phyloP scores from a whole-genome alignment of 2,113 vertebrate species.

The Hemiscyllium ocellatum region DNA sequence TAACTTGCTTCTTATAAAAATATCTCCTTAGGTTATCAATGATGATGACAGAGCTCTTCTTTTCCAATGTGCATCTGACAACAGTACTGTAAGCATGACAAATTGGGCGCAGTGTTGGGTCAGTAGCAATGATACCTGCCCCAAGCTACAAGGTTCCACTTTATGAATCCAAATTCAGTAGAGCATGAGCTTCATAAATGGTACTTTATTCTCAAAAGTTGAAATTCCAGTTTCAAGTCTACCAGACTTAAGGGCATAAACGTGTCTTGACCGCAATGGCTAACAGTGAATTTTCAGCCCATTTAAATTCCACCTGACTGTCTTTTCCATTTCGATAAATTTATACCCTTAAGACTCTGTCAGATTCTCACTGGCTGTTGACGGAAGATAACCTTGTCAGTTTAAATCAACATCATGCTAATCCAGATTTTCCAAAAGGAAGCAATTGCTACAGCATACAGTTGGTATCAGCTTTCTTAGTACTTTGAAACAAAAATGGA shows the following conservation, averaged over 20 bases:
- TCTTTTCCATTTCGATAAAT: neutral
- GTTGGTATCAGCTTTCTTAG: neutral
- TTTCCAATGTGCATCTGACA: conserved; percentile 24
- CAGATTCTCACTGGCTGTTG: neutral
- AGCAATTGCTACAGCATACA: neutral
- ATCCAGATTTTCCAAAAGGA: neutral
- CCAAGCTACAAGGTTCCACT: neutral
- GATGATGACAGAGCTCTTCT: neutral
- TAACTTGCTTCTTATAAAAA: neutral
- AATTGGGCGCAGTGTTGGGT: neutral
- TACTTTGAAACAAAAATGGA: neutral
- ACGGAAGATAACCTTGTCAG: neutral
- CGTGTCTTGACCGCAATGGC: neutral
- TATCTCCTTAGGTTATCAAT: neutral
- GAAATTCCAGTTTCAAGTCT: neutral
- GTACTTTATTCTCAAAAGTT: neutral
- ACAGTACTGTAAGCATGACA: neutral
- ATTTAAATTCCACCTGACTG: neutral
- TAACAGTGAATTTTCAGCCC: neutral
- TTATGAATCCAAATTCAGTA: neutral
- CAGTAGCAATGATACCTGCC: neutral
- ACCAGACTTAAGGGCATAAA: neutral
- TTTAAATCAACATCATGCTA: neutral
- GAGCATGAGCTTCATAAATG: neutral
- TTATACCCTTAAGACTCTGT: neutral